Evolutionary conservation across 2,113 vertebrate species (phyloP).

Genomic region (Peromyscus leucopus): DNA sequence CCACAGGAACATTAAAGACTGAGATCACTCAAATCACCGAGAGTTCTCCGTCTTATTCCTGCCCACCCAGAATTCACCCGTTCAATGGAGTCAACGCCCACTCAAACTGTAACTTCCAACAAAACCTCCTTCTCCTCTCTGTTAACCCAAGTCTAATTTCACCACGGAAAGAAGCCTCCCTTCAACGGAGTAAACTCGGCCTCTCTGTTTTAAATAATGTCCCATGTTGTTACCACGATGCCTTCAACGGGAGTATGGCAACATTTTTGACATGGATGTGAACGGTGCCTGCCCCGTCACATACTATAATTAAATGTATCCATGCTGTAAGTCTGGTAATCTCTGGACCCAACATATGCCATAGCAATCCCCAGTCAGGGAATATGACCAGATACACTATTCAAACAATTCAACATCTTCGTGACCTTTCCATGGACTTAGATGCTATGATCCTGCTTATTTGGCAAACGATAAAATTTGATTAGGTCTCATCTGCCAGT

Average conservation of each 20-base stretch:
- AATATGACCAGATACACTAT: not conserved
- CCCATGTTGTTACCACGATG: not conserved
- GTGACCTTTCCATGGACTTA: not conserved
- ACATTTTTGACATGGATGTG: conserved; percentile 21
- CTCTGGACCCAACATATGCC: not conserved
- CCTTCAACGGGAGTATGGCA: not conserved
- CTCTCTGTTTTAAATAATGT: not conserved
- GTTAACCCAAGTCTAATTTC: not conserved
- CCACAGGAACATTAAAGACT: not conserved
- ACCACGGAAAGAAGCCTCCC: not conserved
- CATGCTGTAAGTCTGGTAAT: not conserved
- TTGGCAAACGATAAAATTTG: conserved; percentile 24
- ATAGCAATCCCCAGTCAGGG: not conserved
- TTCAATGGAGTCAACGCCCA: not conserved
- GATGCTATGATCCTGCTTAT: not conserved
- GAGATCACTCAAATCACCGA: not conserved
- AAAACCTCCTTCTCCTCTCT: not conserved
- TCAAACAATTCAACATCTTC: conserved; percentile 17
- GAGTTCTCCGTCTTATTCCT: not conserved
- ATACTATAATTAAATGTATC: conserved; percentile 22
- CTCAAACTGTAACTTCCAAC: not conserved
- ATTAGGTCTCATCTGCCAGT: not conserved
- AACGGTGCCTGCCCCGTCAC: not conserved
- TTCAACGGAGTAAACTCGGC: not conserved
- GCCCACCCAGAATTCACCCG: not conserved